Evolutionary conservation across 2,888 invertebrate genomes (phyloP).

Genomic region (Macaria notata): DNA sequence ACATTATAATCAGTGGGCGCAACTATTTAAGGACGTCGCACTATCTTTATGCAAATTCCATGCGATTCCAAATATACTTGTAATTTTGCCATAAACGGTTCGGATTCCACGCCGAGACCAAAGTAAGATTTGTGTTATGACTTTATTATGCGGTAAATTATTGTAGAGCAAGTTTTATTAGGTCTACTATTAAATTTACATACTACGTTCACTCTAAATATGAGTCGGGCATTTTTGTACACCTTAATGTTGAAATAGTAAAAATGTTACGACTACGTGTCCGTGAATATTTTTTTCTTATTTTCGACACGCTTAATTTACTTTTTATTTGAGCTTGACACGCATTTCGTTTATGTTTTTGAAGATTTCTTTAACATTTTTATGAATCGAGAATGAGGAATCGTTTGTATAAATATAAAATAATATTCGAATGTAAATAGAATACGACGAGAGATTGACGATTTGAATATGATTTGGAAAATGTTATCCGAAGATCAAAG

Average conservation of each 20-base stretch:
- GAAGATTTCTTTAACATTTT: conserved; percentile 1
- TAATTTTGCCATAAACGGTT: conserved; percentile 30
- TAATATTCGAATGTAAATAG: neutral
- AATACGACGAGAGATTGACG: conserved; percentile 6
- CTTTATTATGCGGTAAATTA: conserved; percentile 36
- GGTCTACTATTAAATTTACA: conserved; percentile 36
- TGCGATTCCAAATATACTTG: conserved; percentile 34
- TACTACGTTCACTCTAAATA: conserved; percentile 27
- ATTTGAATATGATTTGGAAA: conserved; percentile 5
- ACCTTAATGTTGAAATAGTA: conserved; percentile 15
- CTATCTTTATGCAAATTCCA: conserved; percentile 40
- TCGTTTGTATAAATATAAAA: neutral
- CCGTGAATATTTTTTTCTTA: conserved; percentile 4
- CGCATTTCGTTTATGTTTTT: conserved; percentile 3
- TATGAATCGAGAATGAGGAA: no score
- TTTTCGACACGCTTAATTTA: conserved; percentile 7
- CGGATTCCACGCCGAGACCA: conserved; percentile 30
- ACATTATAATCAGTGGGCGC: conserved; percentile 33
- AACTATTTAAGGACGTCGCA: conserved; percentile 37
- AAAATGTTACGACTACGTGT: conserved; percentile 19
- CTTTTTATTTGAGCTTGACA: conserved; percentile 9
- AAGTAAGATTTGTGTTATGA: conserved; percentile 35
- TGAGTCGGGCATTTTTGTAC: conserved; percentile 21
- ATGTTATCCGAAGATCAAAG: conserved; percentile 15
- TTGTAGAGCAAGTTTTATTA: conserved; percentile 32